A percentile compares a stretch with the other conserved stretches of the same genome.
Conservation (phyloP, 2,113 vertebrate species). For the Atractosteus spatula region DNA sequence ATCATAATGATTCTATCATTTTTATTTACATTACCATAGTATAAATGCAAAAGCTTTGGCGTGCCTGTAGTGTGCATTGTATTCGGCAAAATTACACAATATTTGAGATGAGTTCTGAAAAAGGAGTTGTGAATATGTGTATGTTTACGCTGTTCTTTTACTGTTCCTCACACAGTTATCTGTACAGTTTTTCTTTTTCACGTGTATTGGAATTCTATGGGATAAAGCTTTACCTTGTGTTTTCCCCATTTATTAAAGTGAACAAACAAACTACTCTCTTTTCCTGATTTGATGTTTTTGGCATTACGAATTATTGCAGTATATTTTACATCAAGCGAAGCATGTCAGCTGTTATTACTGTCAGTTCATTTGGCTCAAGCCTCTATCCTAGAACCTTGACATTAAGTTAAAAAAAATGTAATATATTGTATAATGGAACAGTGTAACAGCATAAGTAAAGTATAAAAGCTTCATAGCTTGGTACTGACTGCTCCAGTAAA, state of each 20-base stretch:
- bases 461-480: too few relatives aligned
- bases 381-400: too few relatives aligned
- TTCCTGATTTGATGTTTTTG: not conserved
- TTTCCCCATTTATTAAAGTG: constrained; percentile 24
- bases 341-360: too few relatives aligned
- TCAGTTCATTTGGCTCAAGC: too few relatives aligned
- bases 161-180: constrained; percentile 37
- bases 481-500: too few relatives aligned
- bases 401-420: too few relatives aligned
- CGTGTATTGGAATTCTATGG: constrained; percentile 37
- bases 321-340: too few relatives aligned
- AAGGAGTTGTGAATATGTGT: constrained; percentile 36
- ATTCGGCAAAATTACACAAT: not conserved
- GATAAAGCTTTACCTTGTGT: constrained; percentile 35
- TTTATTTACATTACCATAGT: constrained; percentile 28
- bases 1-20: constrained; percentile 2
- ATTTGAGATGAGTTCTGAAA: not conserved
- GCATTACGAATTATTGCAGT: too few relatives aligned
- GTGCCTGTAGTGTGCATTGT: constrained; percentile 21
- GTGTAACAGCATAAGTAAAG: too few relatives aligned
- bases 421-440: too few relatives aligned
- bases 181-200: constrained; percentile 40
- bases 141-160: constrained; percentile 31
- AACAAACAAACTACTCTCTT: not conserved
- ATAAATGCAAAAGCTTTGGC: constrained; percentile 15